Base-by-base conservation (phyloP, 2,888 invertebrate species). In the Drosophila limbata region DNA sequence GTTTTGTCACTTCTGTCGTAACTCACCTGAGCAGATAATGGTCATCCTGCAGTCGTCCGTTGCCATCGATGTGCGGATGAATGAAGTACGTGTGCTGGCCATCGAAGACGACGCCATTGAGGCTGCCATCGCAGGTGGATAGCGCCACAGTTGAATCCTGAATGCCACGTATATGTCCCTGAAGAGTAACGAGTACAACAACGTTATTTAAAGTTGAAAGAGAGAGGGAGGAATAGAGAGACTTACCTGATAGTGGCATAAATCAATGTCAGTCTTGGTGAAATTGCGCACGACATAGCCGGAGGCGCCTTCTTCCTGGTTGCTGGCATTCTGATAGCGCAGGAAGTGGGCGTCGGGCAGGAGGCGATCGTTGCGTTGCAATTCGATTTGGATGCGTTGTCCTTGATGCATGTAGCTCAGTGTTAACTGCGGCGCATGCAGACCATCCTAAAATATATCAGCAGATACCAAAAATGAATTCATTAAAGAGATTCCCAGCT, bases 91-190 rank as follows among this genome's bases (percentile, higher is more conserved):
- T 94, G 68, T 94, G 94, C 69, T 94, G 91, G 33, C 97, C 97
- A 91, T 97, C 97, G 91, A 94, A 96, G 72, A 98, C 94, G 69
- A 97, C 94, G 8, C 98, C 98, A 55, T 95, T 94, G 42, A 95
- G 92, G 50, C 96, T 80, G 56, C 94, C 93, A 73, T 85, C 85
- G 91, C 98, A 98, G 4, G 97, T 97, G 53, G 98, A 97, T 53
- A 98, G 91, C 1, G 97, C 97, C 59, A 95, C 97, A 95, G 96
- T 96, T 4, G 98, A 97, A 63, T 94, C 93, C 1, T 94, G 93
- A 77, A 94, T 93, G 66, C 94, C 95, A 72, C 96, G 94, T 61
- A 98, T 94, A 73, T 94, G 94, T 64, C 98, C 98, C 84, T 93
- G 75, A 13, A 66, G 65, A 52, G 28, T 42, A 13, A 31, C 48